A percentile compares a stretch with the other conserved stretches of the same genome.
Evolutionary conservation across 2,888 invertebrate species (phyloP).

Genomic region (Drosophila fungiperda): DNA sequence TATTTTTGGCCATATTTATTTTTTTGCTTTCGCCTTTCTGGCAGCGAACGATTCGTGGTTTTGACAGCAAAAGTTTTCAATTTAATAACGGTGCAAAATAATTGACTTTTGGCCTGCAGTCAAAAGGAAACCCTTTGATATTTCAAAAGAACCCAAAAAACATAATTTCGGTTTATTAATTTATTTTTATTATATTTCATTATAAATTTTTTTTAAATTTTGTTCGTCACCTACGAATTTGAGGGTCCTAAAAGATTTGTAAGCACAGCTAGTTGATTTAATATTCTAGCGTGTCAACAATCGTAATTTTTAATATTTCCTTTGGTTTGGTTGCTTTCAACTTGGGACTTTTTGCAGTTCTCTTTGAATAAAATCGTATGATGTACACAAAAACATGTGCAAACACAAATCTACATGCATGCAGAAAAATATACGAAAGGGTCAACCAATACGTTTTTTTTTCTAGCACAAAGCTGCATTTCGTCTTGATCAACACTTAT

Average conservation of each 20-base stretch:
- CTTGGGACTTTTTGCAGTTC: not conserved
- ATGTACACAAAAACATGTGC: not conserved
- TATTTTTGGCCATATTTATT: not conserved
- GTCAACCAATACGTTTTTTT: not conserved
- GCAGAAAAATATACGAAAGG: not conserved
- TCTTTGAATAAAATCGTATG: constrained; percentile 31
- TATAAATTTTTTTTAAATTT: constrained; percentile 1
- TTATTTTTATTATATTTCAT: not conserved
- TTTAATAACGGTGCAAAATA: constrained; percentile 40
- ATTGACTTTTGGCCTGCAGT: constrained; percentile 40
- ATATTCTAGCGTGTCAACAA: constrained; percentile 28
- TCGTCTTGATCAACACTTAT: not conserved
- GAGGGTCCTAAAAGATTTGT: not conserved
- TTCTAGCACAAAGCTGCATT: not conserved
- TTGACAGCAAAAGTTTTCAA: constrained; percentile 49
- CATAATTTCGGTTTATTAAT: not conserved
- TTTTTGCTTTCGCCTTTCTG: constrained; percentile 1
- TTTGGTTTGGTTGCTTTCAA: constrained; percentile 1
- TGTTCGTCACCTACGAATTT: too few relatives aligned
- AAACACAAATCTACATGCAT: not conserved
- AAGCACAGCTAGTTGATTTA: not conserved
- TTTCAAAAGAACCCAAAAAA: constrained; percentile 1
- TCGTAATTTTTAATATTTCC: constrained; percentile 14
- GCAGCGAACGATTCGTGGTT: constrained; percentile 29
- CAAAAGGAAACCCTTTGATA: not conserved